Base-by-base conservation (phyloP, 2,113 vertebrate genomes). In the Gasterosteus aculeatus region DNA sequence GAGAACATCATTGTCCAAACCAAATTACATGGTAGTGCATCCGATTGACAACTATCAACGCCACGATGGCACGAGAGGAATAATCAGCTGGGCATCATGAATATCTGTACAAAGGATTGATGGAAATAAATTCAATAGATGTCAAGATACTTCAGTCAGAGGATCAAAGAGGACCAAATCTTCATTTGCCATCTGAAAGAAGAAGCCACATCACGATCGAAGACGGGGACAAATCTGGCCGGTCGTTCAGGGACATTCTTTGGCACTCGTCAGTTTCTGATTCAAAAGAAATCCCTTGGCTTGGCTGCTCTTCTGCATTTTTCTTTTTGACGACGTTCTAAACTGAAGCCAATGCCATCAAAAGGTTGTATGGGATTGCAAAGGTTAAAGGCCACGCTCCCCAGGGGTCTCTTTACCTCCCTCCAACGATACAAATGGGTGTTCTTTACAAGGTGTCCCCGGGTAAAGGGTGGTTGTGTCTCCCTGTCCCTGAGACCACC, bases 401-500 rank as follows among this genome's bases (percentile, higher is more conserved):
- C 7, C 15, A 49, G 41, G 56, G 68, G 9, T 59, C 39, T 51
- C 44, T 22, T 57, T 71, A 77, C 80, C 64, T 53, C 35, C 53
- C 54, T 44, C 66, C 54, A 51, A 82, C 64, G 51, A 41, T 53
- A 69, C 79, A 84, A 74, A n/a, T 46, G 74, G 67, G 39, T 22
- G 49, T 39, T 18, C n/a, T 2, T 80, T 79, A 60, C 47, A 69
- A 71, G 66, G 67, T 10, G 56, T 73, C 61, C 53, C 70, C 63
- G 59, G 56, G 72, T 53, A 60, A 75, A 72, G 22, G 66, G 71
- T 60, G 41, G 0, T 7, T 3, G 44, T 69, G 80, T 82, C 38
- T 4, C 59, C 41, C 33, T 61, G 67, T 22, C 29, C 59, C 60
- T 29, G 16, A 82, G 88, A 87, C 91, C 87, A 89, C 89, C 77